Evolutionary conservation across 1,140 invertebrate genomes (phyloP).

Genomic region (Drosophila sp.): DNA sequence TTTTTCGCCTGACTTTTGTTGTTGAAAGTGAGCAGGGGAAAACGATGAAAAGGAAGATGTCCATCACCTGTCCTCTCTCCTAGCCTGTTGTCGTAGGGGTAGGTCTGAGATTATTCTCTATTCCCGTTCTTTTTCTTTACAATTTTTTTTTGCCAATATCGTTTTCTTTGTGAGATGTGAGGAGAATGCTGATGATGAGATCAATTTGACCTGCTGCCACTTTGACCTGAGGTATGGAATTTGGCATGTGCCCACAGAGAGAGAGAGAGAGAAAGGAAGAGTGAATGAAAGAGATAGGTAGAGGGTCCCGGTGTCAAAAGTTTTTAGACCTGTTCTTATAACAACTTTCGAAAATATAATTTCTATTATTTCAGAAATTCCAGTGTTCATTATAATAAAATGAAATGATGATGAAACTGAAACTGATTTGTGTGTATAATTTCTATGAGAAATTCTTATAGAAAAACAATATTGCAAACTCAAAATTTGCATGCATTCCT

Average conservation of each 20-base stretch:
- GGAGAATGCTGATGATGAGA: conserved; percentile 42
- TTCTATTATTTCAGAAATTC: no score
- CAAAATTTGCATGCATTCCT: no score
- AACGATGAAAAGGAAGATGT: conserved; percentile 48
- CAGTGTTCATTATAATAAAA: no score
- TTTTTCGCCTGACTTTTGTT: conserved; percentile 54
- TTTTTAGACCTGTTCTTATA: no score
- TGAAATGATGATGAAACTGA: no score
- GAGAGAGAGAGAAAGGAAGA: background rate
- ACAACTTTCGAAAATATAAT: no score
- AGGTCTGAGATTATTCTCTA: conserved; percentile 14
- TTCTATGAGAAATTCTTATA: no score
- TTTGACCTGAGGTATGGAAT: conserved; percentile 17
- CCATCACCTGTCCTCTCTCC: conserved; percentile 67
- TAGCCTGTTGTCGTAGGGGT: background rate
- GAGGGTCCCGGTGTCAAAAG: no score
- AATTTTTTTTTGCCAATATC: conserved; percentile 30
- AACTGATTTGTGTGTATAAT: no score
- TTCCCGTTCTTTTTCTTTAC: conserved; percentile 2
- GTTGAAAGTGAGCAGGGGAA: background rate
- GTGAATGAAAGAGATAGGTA: no score
- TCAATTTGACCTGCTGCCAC: conserved; percentile 33
- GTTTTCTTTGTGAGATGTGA: conserved; percentile 24
- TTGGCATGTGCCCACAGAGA: conserved; percentile 44
- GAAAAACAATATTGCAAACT: no score